These are phyloP conservation scores for Acronicta leporina DNA, from an alignment of 2,888 invertebrate species.

Conservation along the genomic window DNA sequence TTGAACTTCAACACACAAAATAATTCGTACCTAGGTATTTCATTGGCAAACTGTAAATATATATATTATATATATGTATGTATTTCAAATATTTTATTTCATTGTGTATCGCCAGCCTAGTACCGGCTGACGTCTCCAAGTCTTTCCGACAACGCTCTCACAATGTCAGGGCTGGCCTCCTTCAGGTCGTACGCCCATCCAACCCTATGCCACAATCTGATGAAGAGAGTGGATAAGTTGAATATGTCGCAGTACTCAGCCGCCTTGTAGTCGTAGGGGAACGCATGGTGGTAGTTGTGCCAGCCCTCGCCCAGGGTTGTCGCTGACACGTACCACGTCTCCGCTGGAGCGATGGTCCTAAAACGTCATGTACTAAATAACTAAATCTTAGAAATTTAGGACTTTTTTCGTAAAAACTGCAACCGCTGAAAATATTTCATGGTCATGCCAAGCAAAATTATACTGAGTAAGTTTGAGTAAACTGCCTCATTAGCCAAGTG, in stretches of 20 bases:
- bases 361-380: background rate
- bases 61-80: no score
- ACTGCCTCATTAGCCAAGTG: no score
- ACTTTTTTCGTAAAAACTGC: no score
- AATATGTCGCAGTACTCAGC: background rate
- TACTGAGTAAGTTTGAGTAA: no score
- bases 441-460: no score
- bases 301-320: conserved; percentile 2
- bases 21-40: no score
- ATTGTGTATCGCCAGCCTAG: background rate
- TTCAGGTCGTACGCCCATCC: conserved; percentile 2
- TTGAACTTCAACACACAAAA: no score
- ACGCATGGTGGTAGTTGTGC: conserved; percentile 1
- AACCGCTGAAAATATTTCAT: no score
- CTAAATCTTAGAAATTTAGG: no score
- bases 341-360: background rate
- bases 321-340: background rate
- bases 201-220: background rate
- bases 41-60: no score
- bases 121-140: background rate
- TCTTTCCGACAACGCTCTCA: background rate
- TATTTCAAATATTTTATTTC: background rate
- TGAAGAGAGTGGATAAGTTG: background rate
- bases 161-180: background rate
- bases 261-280: conserved; percentile 6